These are phyloP conservation scores for Hybognathus amarus DNA, from an alignment of 2,797 vertebrate species.

Conservation along the genomic window DNA sequence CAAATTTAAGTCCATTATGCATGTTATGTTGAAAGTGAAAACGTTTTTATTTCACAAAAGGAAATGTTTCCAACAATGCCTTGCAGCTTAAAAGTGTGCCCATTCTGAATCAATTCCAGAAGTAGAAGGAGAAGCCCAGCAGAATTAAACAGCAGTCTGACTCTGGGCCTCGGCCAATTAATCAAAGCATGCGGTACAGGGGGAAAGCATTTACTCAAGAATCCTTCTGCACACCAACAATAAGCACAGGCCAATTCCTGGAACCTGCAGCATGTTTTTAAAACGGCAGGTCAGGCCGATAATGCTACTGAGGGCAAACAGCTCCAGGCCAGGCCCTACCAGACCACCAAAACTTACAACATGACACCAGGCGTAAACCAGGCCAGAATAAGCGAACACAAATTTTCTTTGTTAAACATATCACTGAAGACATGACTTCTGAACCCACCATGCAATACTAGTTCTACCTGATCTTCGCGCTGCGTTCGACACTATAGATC, in stretches of 20 bases:
- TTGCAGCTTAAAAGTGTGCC: conserved; percentile 32
- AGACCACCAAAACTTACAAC: conserved; percentile 25
- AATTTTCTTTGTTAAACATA: conserved; percentile 40
- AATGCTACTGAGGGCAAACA: conserved; percentile 51
- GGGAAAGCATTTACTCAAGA: conserved; percentile 37
- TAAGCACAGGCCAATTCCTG: conserved; percentile 48
- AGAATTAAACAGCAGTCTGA: conserved; percentile 51
- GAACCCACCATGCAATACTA: conserved; percentile 15
- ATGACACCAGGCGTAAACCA: conserved; percentile 26
- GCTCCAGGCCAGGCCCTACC: conserved; percentile 41
- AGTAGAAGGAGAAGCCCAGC: conserved; percentile 31
- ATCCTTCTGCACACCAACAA: conserved; percentile 48
- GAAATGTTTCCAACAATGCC: conserved; percentile 32
- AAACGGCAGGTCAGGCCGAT: conserved; percentile 33
- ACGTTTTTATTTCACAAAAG: neutral
- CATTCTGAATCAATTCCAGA: conserved; percentile 49
- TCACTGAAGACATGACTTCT: conserved; percentile 29
- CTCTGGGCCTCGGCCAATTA: conserved; percentile 54
- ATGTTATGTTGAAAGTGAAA: neutral
- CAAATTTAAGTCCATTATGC: neutral
- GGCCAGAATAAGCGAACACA: conserved; percentile 41
- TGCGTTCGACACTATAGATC: too few relatives aligned
- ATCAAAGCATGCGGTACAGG: conserved; percentile 46
- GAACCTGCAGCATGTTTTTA: conserved; percentile 48
- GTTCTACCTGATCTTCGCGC: too few relatives aligned